Percentiles rank a stretch among this genome's conserved stretches.
phyloP scores from a whole-genome alignment of 1,140 invertebrate genomes.

The Drosophila rhopaloa region DNA sequence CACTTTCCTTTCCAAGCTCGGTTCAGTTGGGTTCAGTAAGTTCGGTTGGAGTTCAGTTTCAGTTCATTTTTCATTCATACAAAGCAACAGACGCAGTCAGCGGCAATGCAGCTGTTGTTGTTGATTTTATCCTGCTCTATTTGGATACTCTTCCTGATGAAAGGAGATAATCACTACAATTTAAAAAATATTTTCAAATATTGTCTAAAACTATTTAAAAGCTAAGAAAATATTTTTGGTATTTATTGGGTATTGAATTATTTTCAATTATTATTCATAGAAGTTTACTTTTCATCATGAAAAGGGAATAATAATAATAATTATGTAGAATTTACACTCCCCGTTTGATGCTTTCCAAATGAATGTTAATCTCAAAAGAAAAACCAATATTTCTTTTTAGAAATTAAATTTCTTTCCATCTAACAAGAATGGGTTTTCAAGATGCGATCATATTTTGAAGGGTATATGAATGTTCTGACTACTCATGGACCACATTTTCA shows the following conservation, averaged over 20 bases:
- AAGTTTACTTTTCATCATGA: too few relatives aligned
- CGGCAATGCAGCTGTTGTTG: conserved; percentile 42
- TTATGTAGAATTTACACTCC: too few relatives aligned
- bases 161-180: not conserved
- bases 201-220: too few relatives aligned
- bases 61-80: conserved; percentile 80
- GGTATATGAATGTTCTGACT: conserved; percentile 4
- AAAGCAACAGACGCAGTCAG: conserved; percentile 50
- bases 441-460: not conserved
- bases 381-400: too few relatives aligned
- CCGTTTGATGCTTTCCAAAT: too few relatives aligned
- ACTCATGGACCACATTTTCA: not conserved
- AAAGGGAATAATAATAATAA: too few relatives aligned
- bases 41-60: conserved; percentile 46
- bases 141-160: conserved; percentile 2
- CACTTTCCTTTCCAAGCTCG: conserved; percentile 49
- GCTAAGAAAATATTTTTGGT: too few relatives aligned
- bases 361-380: too few relatives aligned
- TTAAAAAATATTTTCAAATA: not conserved
- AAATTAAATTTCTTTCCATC: too few relatives aligned
- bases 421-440: too few relatives aligned
- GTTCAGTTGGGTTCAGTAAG: conserved; percentile 41
- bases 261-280: too few relatives aligned
- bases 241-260: too few relatives aligned
- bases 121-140: not conserved